A percentile compares a stretch with the other conserved stretches of the same genome.
Evolutionary conservation across 2,888 invertebrate species (phyloP).

Genomic region (Schizotus pectinicornis): DNA sequence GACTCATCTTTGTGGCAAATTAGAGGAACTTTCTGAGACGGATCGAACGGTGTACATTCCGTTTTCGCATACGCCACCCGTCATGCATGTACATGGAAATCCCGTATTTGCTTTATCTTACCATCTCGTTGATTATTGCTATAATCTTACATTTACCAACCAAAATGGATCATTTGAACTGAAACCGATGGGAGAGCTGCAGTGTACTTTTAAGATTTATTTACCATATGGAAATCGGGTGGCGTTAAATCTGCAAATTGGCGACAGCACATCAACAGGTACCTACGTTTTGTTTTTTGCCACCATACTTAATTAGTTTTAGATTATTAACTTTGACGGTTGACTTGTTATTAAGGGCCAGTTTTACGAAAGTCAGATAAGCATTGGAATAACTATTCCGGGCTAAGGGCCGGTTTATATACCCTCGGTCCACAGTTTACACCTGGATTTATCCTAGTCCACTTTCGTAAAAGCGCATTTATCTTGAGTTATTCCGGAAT

Average conservation of each 20-base stretch:
- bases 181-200: slow-evolving; percentile 64
- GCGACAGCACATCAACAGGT: slow-evolving; percentile 52
- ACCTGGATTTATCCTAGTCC: no score
- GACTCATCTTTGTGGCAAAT: slow-evolving; percentile 69
- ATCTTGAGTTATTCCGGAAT: no score
- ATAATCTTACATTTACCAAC: slow-evolving; percentile 69
- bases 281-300: slow-evolving; percentile 5
- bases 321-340: neutral
- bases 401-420: no score
- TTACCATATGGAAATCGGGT: slow-evolving; percentile 74
- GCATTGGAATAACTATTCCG: no score
- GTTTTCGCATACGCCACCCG: slow-evolving; percentile 57
- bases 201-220: slow-evolving; percentile 73
- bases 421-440: no score
- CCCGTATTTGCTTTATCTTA: slow-evolving; percentile 72
- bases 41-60: slow-evolving; percentile 69
- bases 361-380: no score
- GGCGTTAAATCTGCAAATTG: slow-evolving; percentile 67
- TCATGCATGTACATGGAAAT: slow-evolving; percentile 66
- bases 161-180: slow-evolving; percentile 72
- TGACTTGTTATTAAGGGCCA: no score
- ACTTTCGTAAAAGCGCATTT: no score
- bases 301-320: neutral
- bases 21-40: slow-evolving; percentile 68
- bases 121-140: slow-evolving; percentile 74